Conservation (phyloP, 2,113 vertebrate genomes). For the Solenodon paradoxus region DNA sequence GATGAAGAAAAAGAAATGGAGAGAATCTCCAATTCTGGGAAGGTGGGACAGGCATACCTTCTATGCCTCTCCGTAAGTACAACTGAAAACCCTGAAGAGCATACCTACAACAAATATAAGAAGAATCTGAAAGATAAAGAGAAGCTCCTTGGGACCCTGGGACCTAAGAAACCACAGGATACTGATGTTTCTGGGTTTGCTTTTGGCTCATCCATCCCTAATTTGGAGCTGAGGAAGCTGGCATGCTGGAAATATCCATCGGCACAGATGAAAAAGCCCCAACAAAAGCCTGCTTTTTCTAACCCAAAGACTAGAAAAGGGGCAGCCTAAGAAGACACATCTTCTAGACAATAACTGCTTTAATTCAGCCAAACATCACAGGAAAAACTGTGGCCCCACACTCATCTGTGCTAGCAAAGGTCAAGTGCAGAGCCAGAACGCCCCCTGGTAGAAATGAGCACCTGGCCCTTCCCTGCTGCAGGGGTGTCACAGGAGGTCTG, state of each 20-base stretch:
- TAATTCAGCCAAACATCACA: neutral
- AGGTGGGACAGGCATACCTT: neutral
- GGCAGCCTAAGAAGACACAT: neutral
- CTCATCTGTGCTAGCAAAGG: neutral
- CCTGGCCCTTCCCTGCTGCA: neutral
- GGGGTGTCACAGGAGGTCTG: neutral
- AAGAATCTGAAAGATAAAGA: neutral
- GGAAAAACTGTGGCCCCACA: neutral
- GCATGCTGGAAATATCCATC: neutral
- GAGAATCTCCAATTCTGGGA: neutral
- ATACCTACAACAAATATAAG: neutral
- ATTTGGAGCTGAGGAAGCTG: neutral
- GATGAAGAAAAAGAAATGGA: neutral
- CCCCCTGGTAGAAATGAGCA: neutral
- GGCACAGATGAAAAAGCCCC: neutral
- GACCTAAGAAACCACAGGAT: neutral
- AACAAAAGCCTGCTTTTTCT: no score
- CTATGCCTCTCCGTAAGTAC: neutral
- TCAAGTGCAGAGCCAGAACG: neutral
- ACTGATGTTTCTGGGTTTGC: neutral
- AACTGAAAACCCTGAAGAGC: neutral
- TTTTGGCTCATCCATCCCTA: neutral
- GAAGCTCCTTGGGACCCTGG: neutral
- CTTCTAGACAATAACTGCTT: neutral
- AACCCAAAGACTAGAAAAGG: neutral